phyloP scores from a whole-genome alignment of 2,113 vertebrate genomes.

The Mormoops blainvillei region DNA sequence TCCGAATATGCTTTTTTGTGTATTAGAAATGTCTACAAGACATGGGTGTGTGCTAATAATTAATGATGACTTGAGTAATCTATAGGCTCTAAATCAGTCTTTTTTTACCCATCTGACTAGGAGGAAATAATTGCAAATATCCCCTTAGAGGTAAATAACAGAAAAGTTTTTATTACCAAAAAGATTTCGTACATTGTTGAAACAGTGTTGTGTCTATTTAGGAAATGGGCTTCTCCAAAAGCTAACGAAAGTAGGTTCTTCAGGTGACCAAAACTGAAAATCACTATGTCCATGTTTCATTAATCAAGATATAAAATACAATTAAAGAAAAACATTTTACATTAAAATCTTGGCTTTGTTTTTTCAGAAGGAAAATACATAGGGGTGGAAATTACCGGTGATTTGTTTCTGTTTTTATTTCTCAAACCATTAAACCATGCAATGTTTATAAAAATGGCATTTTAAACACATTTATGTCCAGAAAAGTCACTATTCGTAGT shows the following conservation, averaged over 20 bases:
- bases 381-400: not conserved
- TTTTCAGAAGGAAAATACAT: constrained; percentile 12
- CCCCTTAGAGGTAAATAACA: not conserved
- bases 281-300: constrained; percentile 49
- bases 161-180: constrained; percentile 40
- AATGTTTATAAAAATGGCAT: not conserved
- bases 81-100: not conserved
- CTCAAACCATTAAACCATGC: not conserved
- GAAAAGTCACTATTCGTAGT: not conserved
- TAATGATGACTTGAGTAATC: not conserved
- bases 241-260: not conserved
- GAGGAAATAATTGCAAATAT: constrained; percentile 25
- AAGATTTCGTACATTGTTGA: not conserved
- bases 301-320: constrained; percentile 48
- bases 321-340: constrained; percentile 66
- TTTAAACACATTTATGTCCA: not conserved
- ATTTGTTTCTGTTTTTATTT: constrained; percentile 20
- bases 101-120: not conserved
- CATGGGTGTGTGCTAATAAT: not conserved
- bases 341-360: constrained; percentile 48
- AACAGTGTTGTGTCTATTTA: not conserved
- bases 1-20: not conserved
- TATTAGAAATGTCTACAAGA: not conserved
- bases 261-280: constrained; percentile 34
- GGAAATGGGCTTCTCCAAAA: constrained; percentile 31